Conservation (phyloP, 92 coral and sea anemone species). For the Blastomussa wellsi region DNA sequence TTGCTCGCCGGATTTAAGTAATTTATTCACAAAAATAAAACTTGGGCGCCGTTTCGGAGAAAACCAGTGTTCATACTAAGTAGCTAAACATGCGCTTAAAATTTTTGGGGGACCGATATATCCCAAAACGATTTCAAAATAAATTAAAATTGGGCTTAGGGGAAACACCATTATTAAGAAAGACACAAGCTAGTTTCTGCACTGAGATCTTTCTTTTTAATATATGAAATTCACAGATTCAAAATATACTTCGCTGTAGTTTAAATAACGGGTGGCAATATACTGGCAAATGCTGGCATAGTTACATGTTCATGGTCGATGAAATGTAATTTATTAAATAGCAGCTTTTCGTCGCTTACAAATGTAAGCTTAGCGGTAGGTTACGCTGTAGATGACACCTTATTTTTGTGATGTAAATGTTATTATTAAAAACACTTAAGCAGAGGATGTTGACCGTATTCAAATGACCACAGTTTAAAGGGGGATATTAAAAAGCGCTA, state of each 20-base stretch:
- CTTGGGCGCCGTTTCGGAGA: background rate
- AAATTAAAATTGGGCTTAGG: background rate
- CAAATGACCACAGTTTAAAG: background rate
- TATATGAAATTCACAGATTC: background rate
- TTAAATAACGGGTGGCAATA: background rate
- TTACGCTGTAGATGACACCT: background rate
- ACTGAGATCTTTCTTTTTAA: background rate
- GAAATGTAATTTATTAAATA: background rate
- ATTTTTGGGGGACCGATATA: background rate
- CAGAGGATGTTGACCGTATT: background rate
- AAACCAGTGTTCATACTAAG: background rate
- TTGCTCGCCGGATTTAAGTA: background rate
- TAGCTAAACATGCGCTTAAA: background rate
- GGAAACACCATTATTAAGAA: background rate
- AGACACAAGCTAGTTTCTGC: background rate
- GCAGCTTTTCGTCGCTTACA: background rate
- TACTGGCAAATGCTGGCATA: background rate
- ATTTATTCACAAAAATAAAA: background rate
- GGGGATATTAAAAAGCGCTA: background rate
- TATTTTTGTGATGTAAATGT: conserved; percentile 4
- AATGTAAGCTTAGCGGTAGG: background rate
- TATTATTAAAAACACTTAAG: background rate
- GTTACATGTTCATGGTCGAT: background rate
- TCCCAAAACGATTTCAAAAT: background rate
- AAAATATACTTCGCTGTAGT: background rate